A percentile compares a stretch with the other conserved stretches of the same genome.
Evolutionary conservation across 1,140 invertebrate species (phyloP).

Genomic region (Ostrea denselamellosa): DNA sequence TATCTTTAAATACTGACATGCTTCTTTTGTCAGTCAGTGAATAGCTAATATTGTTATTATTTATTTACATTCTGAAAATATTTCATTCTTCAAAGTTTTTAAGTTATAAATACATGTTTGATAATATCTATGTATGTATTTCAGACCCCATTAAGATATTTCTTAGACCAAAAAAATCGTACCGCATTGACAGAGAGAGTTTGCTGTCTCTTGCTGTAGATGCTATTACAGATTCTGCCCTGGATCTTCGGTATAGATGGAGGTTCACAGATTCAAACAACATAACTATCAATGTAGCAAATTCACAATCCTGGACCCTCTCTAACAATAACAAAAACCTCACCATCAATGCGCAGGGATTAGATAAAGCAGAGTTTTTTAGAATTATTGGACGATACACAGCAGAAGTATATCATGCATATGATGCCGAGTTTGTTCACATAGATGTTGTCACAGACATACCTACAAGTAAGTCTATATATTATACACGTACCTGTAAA

Average conservation of each 20-base stretch:
- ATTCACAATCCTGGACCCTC: not conserved
- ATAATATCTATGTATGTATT: not conserved
- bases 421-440: slow-evolving; percentile 14
- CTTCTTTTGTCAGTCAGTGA: no score
- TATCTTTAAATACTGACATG: no score
- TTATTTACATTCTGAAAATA: no score
- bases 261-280: slow-evolving; percentile 1
- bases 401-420: not conserved
- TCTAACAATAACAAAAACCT: slow-evolving; percentile 13
- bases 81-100: no score
- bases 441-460: not conserved
- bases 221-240: not conserved
- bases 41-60: no score
- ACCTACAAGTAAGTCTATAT: not conserved
- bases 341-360: slow-evolving; percentile 6
- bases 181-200: not conserved
- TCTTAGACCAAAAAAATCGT: not conserved
- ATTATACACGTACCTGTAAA: not conserved
- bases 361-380: slow-evolving; percentile 2
- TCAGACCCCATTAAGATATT: slow-evolving; percentile 13
- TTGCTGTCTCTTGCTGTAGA: not conserved
- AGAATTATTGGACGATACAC: not conserved
- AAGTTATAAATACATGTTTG: no score
- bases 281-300: not conserved
- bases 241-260: slow-evolving; percentile 12